Percentiles rank a stretch among this genome's conserved stretches.
Evolutionary conservation across 2,113 vertebrate species (phyloP).

Genomic region (Bubo blakistoni): DNA sequence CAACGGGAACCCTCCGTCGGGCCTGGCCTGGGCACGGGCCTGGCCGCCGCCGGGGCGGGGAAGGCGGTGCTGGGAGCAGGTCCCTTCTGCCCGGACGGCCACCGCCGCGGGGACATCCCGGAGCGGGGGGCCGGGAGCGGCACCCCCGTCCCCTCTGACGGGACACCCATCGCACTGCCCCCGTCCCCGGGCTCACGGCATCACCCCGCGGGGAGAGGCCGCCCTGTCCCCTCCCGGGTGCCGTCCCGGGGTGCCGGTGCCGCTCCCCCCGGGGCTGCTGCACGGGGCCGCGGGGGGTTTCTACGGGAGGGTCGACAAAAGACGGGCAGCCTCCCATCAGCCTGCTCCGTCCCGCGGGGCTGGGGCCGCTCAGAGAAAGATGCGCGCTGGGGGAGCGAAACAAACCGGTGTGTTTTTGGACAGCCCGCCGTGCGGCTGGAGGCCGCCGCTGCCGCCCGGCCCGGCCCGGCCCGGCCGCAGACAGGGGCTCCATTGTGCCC

Average conservation of each 20-base stretch:
- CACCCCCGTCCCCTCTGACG: neutral
- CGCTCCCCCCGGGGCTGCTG: neutral
- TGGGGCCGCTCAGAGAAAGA: neutral
- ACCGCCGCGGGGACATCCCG: neutral
- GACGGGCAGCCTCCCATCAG: neutral
- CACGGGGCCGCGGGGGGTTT: neutral
- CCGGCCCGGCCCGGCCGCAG: neutral
- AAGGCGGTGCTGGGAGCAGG: accelerated
- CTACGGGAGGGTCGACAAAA: neutral
- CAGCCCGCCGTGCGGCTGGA: neutral
- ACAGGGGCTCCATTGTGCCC: neutral
- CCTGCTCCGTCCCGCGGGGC: neutral
- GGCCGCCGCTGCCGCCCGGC: neutral
- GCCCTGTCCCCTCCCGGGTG: too few species aligned
- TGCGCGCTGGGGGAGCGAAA: neutral
- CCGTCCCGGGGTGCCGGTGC: neutral
- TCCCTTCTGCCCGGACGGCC: neutral
- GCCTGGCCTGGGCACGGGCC: neutral
- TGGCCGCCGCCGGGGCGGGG: neutral
- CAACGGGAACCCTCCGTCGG: neutral
- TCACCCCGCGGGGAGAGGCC: neutral
- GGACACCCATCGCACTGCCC: neutral
- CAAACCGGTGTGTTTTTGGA: neutral
- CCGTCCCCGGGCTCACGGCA: neutral
- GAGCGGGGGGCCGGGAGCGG: neutral